These are phyloP conservation scores for Phenacoccus solenopsis DNA, from an alignment of 1,140 invertebrate species.

Conservation along the genomic window DNA sequence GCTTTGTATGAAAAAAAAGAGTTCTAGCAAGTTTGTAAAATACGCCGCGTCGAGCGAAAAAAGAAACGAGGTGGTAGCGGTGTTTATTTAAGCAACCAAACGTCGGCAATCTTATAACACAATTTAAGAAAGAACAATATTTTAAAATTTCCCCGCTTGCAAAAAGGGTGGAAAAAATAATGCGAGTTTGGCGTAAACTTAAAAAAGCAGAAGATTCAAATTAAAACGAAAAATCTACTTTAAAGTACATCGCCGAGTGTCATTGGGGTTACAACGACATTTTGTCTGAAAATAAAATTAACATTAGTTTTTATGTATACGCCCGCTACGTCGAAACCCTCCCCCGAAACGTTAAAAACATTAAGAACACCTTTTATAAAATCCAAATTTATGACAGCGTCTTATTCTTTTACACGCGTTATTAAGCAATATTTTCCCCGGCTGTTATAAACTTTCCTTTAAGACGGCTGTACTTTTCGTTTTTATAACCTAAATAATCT, in stretches of 20 bases:
- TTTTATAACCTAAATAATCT: conserved; percentile 18
- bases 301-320: conserved; percentile 5
- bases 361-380: conserved; percentile 18
- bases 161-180: neutral
- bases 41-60: too few species aligned
- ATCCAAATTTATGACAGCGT: conserved; percentile 17
- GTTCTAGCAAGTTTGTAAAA: too few species aligned
- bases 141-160: neutral
- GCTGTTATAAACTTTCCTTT: conserved; percentile 9
- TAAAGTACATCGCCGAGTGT: conserved; percentile 1
- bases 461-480: conserved; percentile 12
- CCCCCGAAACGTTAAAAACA: neutral
- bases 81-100: neutral
- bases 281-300: conserved; percentile 18
- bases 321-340: neutral
- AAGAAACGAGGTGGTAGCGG: too few species aligned
- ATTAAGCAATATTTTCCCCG: conserved; percentile 16
- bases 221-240: conserved; percentile 9
- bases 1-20: too few species aligned
- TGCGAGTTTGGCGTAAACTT: neutral
- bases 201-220: conserved; percentile 14
- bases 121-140: neutral
- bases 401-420: conserved; percentile 17
- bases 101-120: neutral
- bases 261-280: conserved; percentile 15